Percentiles rank a stretch among this genome's conserved stretches.
phyloP scores from a whole-genome alignment of 2,888 invertebrate genomes.

The Tetramorium bicarinatum region DNA sequence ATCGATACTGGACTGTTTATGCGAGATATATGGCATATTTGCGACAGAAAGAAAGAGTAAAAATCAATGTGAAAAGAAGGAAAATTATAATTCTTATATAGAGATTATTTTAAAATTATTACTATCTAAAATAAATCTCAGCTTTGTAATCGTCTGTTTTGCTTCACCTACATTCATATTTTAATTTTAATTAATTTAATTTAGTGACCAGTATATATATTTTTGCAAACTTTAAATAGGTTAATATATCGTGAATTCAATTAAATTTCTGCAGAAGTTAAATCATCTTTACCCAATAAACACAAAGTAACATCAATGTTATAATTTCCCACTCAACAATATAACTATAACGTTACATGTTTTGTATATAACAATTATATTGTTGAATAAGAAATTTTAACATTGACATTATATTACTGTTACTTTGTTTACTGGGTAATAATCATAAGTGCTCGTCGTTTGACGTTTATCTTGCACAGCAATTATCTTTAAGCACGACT shows the following conservation, averaged over 20 bases:
- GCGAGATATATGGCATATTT: slow-evolving; percentile 51
- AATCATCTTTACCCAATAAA: not conserved
- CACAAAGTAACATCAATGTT: too few species aligned
- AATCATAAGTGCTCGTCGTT: not conserved
- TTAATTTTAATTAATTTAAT: slow-evolving; percentile 4
- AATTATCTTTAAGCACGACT: not conserved
- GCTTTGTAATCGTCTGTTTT: slow-evolving; percentile 81
- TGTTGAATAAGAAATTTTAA: too few species aligned
- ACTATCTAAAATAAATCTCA: slow-evolving; percentile 85
- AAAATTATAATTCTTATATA: slow-evolving; percentile 79
- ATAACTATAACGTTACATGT: too few species aligned
- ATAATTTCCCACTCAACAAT: too few species aligned
- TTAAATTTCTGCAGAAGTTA: not conserved
- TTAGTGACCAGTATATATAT: not conserved
- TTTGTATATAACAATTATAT: too few species aligned
- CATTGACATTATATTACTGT: too few species aligned
- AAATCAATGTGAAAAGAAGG: slow-evolving; percentile 59
- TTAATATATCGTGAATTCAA: not conserved
- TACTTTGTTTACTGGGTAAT: too few species aligned
- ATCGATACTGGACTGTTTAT: slow-evolving; percentile 63
- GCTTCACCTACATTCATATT: slow-evolving; percentile 53
- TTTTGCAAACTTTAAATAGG: not conserved
- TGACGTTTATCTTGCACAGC: not conserved
- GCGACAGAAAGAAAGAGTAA: slow-evolving; percentile 50
- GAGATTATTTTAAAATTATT: slow-evolving; percentile 85